These are phyloP conservation scores for Gallinago stenura DNA, from an alignment of 2,797 vertebrate species.

Conservation along the genomic window DNA sequence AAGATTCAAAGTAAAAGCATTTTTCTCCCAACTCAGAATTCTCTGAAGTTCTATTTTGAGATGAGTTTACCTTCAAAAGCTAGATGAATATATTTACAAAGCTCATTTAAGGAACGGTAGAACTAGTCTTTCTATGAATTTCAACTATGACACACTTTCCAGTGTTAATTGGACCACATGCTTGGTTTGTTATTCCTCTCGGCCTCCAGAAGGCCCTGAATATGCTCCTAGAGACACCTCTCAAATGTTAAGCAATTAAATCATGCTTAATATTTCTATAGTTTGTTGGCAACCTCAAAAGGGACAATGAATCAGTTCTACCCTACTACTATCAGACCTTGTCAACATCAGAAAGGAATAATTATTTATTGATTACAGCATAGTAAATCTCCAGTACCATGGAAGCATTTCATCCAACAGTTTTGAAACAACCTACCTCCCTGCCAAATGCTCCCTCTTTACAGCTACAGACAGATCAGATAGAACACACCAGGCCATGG, in stretches of 20 bases:
- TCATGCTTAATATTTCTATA: neutral
- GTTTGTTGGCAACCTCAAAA: slow-evolving; percentile 23
- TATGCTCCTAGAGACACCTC: neutral
- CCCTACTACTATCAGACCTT: neutral
- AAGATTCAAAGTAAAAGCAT: neutral
- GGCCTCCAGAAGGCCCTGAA: neutral
- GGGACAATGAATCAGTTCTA: neutral
- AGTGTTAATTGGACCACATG: neutral
- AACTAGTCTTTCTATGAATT: slow-evolving; percentile 1
- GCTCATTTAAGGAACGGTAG: neutral
- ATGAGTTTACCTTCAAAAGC: neutral
- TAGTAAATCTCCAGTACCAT: neutral
- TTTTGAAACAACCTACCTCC: neutral
- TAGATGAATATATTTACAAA: neutral
- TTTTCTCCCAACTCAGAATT: neutral
- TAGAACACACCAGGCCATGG: neutral
- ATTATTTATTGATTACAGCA: slow-evolving; percentile 40
- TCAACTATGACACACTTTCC: neutral
- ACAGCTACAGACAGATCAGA: neutral
- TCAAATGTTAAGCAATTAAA: slow-evolving; percentile 33
- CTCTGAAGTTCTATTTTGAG: neutral
- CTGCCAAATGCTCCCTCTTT: neutral
- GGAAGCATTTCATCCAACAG: neutral
- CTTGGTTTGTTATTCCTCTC: neutral
- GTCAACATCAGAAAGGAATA: slow-evolving; percentile 27